Evolutionary conservation across 2,888 invertebrate species (phyloP).

Genomic region (Leptinotarsa juncta): DNA sequence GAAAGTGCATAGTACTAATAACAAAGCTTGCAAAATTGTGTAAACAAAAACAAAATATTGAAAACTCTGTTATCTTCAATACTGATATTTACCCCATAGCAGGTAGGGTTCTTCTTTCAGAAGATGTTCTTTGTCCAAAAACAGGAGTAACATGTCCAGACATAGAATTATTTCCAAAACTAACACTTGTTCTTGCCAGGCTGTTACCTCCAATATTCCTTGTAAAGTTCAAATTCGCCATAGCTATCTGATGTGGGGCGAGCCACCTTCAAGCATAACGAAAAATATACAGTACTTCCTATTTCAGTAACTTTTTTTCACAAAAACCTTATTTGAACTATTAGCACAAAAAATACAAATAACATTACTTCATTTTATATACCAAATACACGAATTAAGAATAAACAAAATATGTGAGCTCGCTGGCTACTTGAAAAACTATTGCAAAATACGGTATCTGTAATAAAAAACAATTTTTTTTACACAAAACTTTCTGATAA

Average conservation of each 20-base stretch:
- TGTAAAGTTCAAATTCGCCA: constrained; percentile 95
- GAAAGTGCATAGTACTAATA: not conserved
- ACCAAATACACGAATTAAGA: constrained; percentile 53
- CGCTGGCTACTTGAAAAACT: constrained; percentile 45
- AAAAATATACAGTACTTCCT: constrained; percentile 47
- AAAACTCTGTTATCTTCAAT: not conserved
- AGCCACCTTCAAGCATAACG: constrained; percentile 63
- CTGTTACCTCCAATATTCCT: constrained; percentile 87
- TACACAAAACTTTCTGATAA: constrained; percentile 57
- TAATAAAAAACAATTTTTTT: constrained; percentile 41
- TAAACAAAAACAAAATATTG: constrained; percentile 17
- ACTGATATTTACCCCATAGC: constrained; percentile 64
- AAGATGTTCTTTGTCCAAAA: constrained; percentile 84
- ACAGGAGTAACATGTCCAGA: constrained; percentile 84
- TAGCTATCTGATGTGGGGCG: constrained; percentile 71
- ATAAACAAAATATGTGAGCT: constrained; percentile 49
- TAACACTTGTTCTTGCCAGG: constrained; percentile 74
- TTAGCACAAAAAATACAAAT: constrained; percentile 59
- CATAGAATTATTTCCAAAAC: constrained; percentile 75
- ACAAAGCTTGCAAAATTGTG: not conserved
- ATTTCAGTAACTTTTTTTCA: constrained; percentile 44
- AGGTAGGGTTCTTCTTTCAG: constrained; percentile 76
- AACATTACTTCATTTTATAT: constrained; percentile 55
- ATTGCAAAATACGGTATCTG: constrained; percentile 35
- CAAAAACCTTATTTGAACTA: constrained; percentile 51